phyloP scores from a whole-genome alignment of 2,113 vertebrate species.

The Oryzias melastigma region DNA sequence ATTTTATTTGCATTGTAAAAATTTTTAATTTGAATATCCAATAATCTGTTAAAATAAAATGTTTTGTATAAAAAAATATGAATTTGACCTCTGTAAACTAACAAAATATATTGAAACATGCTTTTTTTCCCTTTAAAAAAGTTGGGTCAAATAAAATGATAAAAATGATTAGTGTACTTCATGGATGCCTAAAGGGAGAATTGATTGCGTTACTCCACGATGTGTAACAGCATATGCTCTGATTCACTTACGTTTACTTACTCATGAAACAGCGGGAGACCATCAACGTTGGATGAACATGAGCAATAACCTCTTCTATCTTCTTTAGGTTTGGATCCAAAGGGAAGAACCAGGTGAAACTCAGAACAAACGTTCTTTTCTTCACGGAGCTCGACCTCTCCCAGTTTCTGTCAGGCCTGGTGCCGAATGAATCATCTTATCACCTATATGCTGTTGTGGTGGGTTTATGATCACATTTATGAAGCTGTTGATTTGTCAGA shows the following conservation, averaged over 20 bases:
- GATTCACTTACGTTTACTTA: neutral
- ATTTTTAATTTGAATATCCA: too few relatives aligned
- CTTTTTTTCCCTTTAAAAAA: too few relatives aligned
- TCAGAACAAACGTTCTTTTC: slow-evolving; percentile 80
- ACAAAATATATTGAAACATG: too few relatives aligned
- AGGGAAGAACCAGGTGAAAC: slow-evolving; percentile 77
- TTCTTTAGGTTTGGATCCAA: slow-evolving; percentile 64
- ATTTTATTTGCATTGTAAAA: too few relatives aligned
- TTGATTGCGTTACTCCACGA: neutral
- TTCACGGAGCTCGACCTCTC: slow-evolving; percentile 78
- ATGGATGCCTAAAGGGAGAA: neutral
- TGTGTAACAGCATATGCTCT: neutral
- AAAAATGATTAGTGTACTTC: neutral
- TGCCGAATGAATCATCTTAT: slow-evolving; percentile 69
- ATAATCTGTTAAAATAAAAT: too few relatives aligned
- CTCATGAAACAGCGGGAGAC: neutral
- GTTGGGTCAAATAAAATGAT: too few relatives aligned
- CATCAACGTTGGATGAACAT: neutral
- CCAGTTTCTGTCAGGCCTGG: slow-evolving; percentile 71
- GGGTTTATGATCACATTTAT: slow-evolving; percentile 44
- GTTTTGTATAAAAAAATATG: too few relatives aligned
- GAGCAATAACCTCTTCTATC: neutral
- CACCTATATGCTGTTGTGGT: slow-evolving; percentile 85
- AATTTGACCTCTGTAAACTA: too few relatives aligned
- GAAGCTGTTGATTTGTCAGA: neutral